phyloP scores from a whole-genome alignment of 2,888 invertebrate genomes.

The Dinocampus coccinellae region DNA sequence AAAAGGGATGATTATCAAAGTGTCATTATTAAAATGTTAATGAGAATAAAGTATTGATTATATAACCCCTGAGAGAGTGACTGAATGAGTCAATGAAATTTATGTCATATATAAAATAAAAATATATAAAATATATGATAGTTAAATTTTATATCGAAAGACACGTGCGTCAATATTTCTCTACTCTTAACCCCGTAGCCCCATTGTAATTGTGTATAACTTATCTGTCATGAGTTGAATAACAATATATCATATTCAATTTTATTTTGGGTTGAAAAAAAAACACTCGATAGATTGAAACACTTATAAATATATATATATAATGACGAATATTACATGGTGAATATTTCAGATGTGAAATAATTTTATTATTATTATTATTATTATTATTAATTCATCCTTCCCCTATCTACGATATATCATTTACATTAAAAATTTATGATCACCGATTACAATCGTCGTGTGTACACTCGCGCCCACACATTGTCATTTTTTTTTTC shows the following conservation, averaged over 20 bases:
- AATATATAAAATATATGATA: background rate
- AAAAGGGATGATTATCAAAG: background rate
- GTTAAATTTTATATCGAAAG: background rate
- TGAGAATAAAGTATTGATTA: conserved; percentile 6
- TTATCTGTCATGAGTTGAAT: too few species aligned
- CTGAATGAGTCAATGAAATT: background rate
- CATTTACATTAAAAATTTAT: conserved; percentile 3
- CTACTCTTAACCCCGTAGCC: too few species aligned
- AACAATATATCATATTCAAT: too few species aligned
- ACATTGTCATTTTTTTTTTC: too few species aligned
- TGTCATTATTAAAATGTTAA: conserved; percentile 6
- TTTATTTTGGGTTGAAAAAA: background rate
- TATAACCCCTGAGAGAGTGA: background rate
- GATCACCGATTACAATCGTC: background rate
- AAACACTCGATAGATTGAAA: background rate
- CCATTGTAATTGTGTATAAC: too few species aligned
- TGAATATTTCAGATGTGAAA: background rate
- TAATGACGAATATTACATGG: background rate
- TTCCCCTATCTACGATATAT: background rate
- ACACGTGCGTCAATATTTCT: too few species aligned
- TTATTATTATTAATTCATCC: background rate
- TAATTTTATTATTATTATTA: conserved; percentile 2
- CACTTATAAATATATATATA: background rate
- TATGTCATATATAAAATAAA: background rate
- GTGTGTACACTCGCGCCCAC: background rate